Percentiles rank a stretch among this genome's conserved stretches.
phyloP scores from a whole-genome alignment of 92 coral and sea anemone genomes.

The Chrysogorgia sp. region DNA sequence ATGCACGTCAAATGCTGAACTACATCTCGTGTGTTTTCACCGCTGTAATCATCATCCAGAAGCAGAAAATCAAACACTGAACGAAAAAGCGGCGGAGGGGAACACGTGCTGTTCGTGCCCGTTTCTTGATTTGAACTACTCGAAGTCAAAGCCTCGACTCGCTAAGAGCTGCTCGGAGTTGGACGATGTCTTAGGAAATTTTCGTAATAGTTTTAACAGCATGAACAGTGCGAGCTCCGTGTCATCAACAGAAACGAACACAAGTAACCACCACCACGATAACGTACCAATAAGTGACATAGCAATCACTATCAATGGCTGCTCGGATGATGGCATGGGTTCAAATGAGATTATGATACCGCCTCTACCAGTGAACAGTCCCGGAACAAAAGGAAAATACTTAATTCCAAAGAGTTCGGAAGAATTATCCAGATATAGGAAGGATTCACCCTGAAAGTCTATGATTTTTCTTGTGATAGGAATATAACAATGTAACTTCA shows the following conservation, averaged over 20 bases:
- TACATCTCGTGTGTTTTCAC: constrained; percentile 35
- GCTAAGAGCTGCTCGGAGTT: constrained; percentile 43
- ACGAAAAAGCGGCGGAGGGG: too few relatives aligned
- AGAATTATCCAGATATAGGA: not conserved
- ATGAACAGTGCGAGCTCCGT: not conserved
- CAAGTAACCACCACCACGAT: not conserved
- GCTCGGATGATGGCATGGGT: constrained; percentile 19
- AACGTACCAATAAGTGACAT: constrained; percentile 20
- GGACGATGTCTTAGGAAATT: constrained; percentile 29
- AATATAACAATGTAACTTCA: too few relatives aligned
- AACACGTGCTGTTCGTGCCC: constrained; percentile 15
- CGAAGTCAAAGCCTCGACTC: constrained; percentile 35
- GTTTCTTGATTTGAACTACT: not conserved
- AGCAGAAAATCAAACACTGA: not conserved
- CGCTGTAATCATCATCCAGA: constrained; percentile 32
- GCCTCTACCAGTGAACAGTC: not conserved
- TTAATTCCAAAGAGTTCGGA: constrained; percentile 1
- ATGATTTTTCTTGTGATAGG: too few relatives aligned
- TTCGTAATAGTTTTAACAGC: constrained; percentile 13
- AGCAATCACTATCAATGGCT: constrained; percentile 35
- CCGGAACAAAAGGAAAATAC: constrained; percentile 2
- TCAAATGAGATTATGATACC: not conserved
- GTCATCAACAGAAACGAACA: constrained; percentile 1
- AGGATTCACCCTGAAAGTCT: not conserved
- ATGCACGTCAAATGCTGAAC: constrained; percentile 42